A percentile compares a stretch with the other conserved stretches of the same genome.
Evolutionary conservation across 1,140 invertebrate genomes (phyloP).

Genomic region (Drosophila parabipectinata): DNA sequence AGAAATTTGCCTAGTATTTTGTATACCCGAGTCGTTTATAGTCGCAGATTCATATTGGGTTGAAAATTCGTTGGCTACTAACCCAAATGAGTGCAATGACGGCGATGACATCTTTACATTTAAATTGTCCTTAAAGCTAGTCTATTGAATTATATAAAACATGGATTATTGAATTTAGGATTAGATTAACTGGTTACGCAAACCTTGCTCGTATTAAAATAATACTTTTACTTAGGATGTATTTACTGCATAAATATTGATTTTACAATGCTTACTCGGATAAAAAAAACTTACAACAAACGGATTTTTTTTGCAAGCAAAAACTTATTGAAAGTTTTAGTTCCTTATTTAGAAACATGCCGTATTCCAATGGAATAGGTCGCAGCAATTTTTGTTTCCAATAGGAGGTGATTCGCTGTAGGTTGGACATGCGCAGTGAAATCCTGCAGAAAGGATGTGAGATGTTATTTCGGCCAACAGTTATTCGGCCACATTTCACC

Average conservation of each 20-base stretch:
- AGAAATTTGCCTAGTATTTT: slow-evolving; percentile 1
- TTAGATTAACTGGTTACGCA: slow-evolving; percentile 51
- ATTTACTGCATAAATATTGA: background rate
- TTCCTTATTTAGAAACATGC: slow-evolving; percentile 50
- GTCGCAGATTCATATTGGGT: slow-evolving; percentile 42
- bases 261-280: background rate
- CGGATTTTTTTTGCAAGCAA: slow-evolving; percentile 29
- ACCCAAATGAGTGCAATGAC: slow-evolving; percentile 47
- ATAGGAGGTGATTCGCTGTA: slow-evolving; percentile 9
- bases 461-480: background rate
- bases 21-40: slow-evolving; percentile 5
- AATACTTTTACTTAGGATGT: background rate
- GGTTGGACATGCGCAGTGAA: slow-evolving; percentile 58
- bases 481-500: background rate
- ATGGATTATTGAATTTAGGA: slow-evolving; percentile 4
- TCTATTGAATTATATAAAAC: background rate
- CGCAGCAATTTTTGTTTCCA: slow-evolving; percentile 35
- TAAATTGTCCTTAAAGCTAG: slow-evolving; percentile 10
- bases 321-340: background rate
- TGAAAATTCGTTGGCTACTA: slow-evolving; percentile 39
- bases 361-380: slow-evolving; percentile 56
- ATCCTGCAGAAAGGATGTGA: background rate
- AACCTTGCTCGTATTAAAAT: slow-evolving; percentile 47
- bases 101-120: slow-evolving; percentile 54
- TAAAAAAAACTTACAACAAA: background rate